Evolutionary conservation across 1,140 invertebrate species (phyloP), one percentile per base, ranked within the genome.

Genomic region (Aradophagus sp.): DNA sequence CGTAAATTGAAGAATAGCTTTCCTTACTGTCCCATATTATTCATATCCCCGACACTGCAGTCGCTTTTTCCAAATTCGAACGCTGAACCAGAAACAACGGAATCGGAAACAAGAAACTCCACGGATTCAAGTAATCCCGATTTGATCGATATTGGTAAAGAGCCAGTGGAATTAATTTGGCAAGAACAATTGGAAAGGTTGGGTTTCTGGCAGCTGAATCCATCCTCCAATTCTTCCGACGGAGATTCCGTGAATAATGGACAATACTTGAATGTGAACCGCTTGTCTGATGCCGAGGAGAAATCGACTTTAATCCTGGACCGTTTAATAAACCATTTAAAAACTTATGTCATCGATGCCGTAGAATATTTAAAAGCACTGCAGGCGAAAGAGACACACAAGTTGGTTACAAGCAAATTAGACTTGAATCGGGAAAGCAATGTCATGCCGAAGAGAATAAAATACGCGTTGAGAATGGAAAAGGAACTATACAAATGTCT

Each of bases 351-450:
- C 8, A 76, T 82, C 8, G 78, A 75, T 41, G 76, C 73, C 6
- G 81, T 82, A 26, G 78, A 77, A 19, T 75, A 76, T 45, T 68
- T 84, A 15, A 82, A 80, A 29, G 80, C 91, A 81, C 86, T 91
- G 31, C 92, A 93, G 69, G 90, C 90, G 44, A 88, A 88, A 8
- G 90, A 91, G 76, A 81, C 96, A 41, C 89, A 92, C 70, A 92
- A 91, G 79, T 94, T 95, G 76, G 94, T 95, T 58, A 80, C 95
- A 17, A 91, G 90, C 52, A 94, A 94, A 0, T 96, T 95, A 83
- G 94, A 96, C 78, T 92, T 96, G 91, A 93, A 93, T 6, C 84
- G 94, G 1, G 93, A 95, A 82, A 89, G 95, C 77, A 90, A 95
- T 73, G 93, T 95, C n/a, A 95, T 94, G 3, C 95, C 95, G 6